Percentiles rank a stretch among this genome's conserved stretches.
Evolutionary conservation across 2,113 vertebrate species (phyloP).

Genomic region (Silurus asotus): DNA sequence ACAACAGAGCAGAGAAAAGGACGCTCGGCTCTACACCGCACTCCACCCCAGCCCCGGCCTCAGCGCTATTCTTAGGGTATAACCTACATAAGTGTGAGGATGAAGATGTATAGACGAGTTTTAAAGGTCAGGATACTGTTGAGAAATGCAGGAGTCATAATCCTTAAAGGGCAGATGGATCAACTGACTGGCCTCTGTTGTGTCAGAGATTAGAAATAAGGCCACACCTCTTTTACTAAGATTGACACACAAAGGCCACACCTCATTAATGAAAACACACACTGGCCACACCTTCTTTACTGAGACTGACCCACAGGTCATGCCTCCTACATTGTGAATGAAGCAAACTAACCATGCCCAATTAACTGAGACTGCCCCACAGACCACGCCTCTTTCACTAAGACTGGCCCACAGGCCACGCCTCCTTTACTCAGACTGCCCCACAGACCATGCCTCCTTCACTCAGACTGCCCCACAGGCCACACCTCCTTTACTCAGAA

Average conservation of each 20-base stretch:
- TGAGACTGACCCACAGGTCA: not conserved
- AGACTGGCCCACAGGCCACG: not conserved
- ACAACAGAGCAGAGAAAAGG: slow-evolving; percentile 40
- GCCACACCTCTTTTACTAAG: not conserved
- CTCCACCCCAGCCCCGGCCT: not conserved
- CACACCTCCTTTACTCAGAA: not conserved
- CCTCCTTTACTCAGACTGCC: not conserved
- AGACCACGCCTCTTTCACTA: not conserved
- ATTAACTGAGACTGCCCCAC: not conserved
- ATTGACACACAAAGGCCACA: not conserved
- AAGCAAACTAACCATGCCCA: not conserved
- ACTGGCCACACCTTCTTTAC: not conserved
- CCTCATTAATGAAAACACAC: not conserved
- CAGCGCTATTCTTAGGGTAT: not conserved
- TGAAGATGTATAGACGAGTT: not conserved
- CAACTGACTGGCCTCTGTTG: not conserved
- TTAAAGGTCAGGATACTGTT: not conserved
- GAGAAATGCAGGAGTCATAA: not conserved
- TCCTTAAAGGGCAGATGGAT: not conserved
- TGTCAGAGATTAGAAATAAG: not conserved
- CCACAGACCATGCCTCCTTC: not conserved
- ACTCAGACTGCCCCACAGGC: not conserved
- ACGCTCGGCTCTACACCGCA: not conserved
- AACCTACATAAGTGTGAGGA: not conserved
- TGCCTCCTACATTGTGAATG: not conserved